These are phyloP conservation scores for Pseudopleuronectes americanus DNA, from an alignment of 2,797 vertebrate species.

Conservation along the genomic window DNA sequence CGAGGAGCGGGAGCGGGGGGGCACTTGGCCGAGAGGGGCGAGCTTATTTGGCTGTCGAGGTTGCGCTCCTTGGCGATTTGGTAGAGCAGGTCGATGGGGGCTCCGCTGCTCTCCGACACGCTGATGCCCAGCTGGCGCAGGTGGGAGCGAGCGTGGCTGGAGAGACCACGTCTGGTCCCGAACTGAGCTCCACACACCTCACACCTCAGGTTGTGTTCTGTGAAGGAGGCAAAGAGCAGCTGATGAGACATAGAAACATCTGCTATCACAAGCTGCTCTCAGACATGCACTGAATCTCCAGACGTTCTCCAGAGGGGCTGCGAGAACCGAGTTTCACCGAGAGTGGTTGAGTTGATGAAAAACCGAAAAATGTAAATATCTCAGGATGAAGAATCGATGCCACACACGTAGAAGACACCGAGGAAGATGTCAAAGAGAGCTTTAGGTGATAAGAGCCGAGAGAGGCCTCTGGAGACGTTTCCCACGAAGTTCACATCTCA, in stretches of 20 bases:
- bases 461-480: too few species aligned
- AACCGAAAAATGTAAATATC: too few species aligned
- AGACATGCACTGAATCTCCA: too few species aligned
- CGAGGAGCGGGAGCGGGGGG: conserved; percentile 22
- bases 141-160: conserved; percentile 93
- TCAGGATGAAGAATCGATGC: too few species aligned
- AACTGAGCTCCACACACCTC: conserved; percentile 91
- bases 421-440: neutral
- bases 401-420: too few species aligned
- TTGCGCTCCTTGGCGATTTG: conserved; percentile 89
- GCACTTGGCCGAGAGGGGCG: conserved; percentile 74
- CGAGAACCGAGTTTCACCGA: too few species aligned
- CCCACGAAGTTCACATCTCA: neutral
- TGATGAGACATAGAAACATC: neutral
- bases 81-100: conserved; percentile 90
- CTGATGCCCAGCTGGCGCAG: conserved; percentile 90
- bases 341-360: too few species aligned
- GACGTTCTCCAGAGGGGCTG: too few species aligned
- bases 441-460: too few species aligned
- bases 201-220: conserved; percentile 83
- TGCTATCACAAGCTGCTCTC: too few species aligned
- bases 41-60: conserved; percentile 62
- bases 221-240: neutral
- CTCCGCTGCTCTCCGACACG: conserved; percentile 90
- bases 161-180: conserved; percentile 90